Percentiles rank a stretch among this genome's conserved stretches.
phyloP scores from a whole-genome alignment of 1,140 invertebrate species.

The Zaprionus davidi region DNA sequence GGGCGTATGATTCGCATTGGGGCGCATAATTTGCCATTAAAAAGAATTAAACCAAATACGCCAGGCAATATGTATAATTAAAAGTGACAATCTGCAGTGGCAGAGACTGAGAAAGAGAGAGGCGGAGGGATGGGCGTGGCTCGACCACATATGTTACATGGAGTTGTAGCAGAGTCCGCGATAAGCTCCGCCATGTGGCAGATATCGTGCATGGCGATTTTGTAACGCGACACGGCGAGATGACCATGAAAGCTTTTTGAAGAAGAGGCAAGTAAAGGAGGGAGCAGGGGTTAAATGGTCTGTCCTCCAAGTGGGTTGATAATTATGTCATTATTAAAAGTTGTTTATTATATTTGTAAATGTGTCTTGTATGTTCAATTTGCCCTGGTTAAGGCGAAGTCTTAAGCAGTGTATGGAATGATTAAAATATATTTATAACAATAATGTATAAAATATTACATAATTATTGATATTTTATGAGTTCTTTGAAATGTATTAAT shows the following conservation, averaged over 20 bases:
- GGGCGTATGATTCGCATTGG: conserved; percentile 42
- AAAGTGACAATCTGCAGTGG: conserved; percentile 49
- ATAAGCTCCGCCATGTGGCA: background rate
- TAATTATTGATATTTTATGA: too few relatives aligned
- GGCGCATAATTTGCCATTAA: conserved; percentile 59
- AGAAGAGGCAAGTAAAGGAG: background rate
- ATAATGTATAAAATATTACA: too few relatives aligned
- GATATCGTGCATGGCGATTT: background rate
- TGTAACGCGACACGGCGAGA: background rate
- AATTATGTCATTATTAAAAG: conserved; percentile 1
- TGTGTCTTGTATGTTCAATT: background rate
- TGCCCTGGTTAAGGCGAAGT: background rate
- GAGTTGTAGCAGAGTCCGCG: background rate
- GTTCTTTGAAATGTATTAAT: too few relatives aligned
- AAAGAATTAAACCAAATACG: conserved; percentile 45
- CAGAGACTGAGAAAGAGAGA: background rate
- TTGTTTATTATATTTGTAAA: background rate
- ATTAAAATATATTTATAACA: too few relatives aligned
- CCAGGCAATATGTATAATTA: conserved; percentile 48
- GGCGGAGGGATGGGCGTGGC: background rate
- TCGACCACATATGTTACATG: conserved; percentile 14
- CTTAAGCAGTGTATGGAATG: too few relatives aligned
- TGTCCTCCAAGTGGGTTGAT: background rate
- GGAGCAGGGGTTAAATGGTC: background rate
- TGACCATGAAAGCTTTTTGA: background rate